Percentiles rank a stretch among this genome's conserved stretches.
phyloP scores from a whole-genome alignment of 2,888 invertebrate genomes.

The Leptothorax acervorum region DNA sequence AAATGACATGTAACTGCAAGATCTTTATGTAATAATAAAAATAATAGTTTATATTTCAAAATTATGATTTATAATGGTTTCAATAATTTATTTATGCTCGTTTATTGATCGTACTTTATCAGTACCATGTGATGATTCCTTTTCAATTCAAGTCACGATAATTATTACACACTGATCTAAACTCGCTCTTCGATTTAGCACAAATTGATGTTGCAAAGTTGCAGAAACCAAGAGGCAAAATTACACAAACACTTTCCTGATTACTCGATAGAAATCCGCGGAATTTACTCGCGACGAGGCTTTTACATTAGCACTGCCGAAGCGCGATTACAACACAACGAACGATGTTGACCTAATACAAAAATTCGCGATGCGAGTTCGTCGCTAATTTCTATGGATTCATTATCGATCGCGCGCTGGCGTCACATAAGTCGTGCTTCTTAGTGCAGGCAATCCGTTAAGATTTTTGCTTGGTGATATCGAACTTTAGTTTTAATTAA shows the following conservation, averaged over 20 bases:
- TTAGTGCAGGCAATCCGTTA: constrained; percentile 70
- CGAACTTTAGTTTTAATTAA: background rate
- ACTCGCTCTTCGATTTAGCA: background rate
- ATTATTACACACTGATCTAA: constrained; percentile 1
- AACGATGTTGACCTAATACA: constrained; percentile 77
- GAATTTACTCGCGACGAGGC: constrained; percentile 8
- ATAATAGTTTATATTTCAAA: background rate
- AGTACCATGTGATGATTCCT: constrained; percentile 80
- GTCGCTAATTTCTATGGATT: constrained; percentile 83
- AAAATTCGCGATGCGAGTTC: constrained; percentile 69
- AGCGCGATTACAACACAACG: constrained; percentile 53
- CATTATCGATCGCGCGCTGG: constrained; percentile 84
- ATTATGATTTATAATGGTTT: background rate
- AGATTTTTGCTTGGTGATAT: background rate
- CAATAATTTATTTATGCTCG: background rate
- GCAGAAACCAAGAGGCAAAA: constrained; percentile 17
- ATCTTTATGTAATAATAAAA: background rate
- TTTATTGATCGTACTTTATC: constrained; percentile 79
- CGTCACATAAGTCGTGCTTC: constrained; percentile 82
- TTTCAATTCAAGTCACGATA: constrained; percentile 14
- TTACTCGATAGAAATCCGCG: background rate
- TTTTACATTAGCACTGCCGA: constrained; percentile 40
- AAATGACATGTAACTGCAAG: background rate
- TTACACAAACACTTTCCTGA: background rate
- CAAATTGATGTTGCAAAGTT: background rate